Conservation (phyloP, 2,888 invertebrate species). For the Lingula anatina region DNA sequence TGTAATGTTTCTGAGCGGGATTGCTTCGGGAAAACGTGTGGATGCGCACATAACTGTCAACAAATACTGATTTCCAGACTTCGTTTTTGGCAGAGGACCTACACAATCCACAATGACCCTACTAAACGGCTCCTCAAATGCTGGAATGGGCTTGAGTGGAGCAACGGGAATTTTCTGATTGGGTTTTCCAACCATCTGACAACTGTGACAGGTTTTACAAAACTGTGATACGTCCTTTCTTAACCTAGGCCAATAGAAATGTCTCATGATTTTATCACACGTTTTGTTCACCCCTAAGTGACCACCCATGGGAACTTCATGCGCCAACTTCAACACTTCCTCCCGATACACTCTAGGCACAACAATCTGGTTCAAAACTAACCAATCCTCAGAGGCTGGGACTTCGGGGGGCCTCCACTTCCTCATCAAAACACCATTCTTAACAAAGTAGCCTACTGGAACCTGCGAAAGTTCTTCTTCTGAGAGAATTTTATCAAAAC, state of each 20-base stretch:
- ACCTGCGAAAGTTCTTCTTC: not conserved
- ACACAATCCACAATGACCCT: conserved; percentile 8
- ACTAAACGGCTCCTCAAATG: conserved; percentile 11
- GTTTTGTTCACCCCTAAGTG: conserved; percentile 13
- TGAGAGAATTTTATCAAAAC: not conserved
- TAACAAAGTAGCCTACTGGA: conserved; percentile 2
- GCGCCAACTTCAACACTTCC: conserved; percentile 8
- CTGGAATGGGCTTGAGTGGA: conserved; percentile 9
- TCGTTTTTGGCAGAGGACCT: no score
- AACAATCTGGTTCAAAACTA: conserved; percentile 5
- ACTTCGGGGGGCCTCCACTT: conserved; percentile 4
- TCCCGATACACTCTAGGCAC: conserved; percentile 3
- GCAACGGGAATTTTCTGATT: conserved; percentile 10
- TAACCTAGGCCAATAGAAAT: conserved; percentile 15
- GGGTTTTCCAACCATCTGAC: conserved; percentile 11
- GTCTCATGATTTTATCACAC: conserved; percentile 1
- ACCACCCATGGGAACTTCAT: conserved; percentile 9
- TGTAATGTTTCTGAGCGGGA: conserved; percentile 20
- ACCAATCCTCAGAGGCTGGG: conserved; percentile 4
- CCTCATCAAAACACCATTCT: conserved; percentile 5
- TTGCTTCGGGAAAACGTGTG: conserved; percentile 17
- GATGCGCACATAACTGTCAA: conserved; percentile 13
- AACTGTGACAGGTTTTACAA: conserved; percentile 9
- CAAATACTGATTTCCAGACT: conserved; percentile 11
- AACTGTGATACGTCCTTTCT: conserved; percentile 5